These are phyloP conservation scores for Monopterus albus DNA, from an alignment of 2,113 vertebrate species.

Conservation along the genomic window DNA sequence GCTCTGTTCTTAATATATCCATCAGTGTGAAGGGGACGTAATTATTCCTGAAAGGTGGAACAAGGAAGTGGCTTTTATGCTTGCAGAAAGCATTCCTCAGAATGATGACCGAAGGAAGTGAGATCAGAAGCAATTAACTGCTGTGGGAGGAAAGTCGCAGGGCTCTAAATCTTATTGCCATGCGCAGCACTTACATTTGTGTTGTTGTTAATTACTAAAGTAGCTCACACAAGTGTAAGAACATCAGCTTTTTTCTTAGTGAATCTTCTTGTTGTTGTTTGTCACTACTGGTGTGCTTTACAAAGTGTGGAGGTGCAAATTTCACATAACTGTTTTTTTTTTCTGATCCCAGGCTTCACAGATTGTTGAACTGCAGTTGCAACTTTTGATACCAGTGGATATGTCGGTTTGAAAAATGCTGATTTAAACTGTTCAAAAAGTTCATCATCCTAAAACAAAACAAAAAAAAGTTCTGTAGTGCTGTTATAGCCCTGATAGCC, in stretches of 20 bases:
- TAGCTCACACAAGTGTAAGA: constrained; percentile 31
- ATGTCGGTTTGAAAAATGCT: not conserved
- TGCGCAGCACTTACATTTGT: constrained; percentile 48
- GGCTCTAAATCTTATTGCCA: constrained; percentile 61
- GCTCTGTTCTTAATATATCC: constrained; percentile 69
- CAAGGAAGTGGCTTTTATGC: constrained; percentile 68
- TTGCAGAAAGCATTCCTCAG: constrained; percentile 62
- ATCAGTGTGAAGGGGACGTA: constrained; percentile 60
- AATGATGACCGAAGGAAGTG: constrained; percentile 68
- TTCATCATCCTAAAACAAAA: constrained; percentile 42
- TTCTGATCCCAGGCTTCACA: not conserved
- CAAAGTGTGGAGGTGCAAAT: not conserved
- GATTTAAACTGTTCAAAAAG: constrained; percentile 32
- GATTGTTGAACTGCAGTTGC: not conserved
- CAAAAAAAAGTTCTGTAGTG: constrained; percentile 39
- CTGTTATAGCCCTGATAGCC: constrained; percentile 40
- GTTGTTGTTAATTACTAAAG: constrained; percentile 65
- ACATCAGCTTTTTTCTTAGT: constrained; percentile 27
- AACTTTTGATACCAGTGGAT: constrained; percentile 6
- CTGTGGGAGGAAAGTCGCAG: constrained; percentile 50
- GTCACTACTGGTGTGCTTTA: not conserved
- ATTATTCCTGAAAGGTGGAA: constrained; percentile 74
- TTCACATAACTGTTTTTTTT: not conserved
- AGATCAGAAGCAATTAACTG: constrained; percentile 73
- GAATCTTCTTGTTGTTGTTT: constrained; percentile 1